Evolutionary conservation across 2,888 invertebrate species (phyloP), one percentile per base, ranked within the genome.

Genomic region (Ophion ellenae): DNA sequence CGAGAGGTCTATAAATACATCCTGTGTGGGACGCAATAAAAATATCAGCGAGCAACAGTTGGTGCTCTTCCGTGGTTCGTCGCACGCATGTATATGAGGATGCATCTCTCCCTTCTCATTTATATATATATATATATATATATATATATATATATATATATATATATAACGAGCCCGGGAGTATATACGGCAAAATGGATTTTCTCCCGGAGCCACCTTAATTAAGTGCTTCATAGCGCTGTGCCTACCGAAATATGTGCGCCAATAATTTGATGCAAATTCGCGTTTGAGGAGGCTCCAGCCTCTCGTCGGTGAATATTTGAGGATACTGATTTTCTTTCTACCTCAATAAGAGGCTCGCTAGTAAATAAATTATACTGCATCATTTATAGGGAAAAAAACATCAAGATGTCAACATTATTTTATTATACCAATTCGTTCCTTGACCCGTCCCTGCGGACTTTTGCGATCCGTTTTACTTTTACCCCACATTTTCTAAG

Each of bases 1-100:
- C 69, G 77, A 74, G 70, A 77, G 80, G 73, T 69, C 61, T 81
- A 88, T 91, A 91, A 92, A 92, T 92, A 92, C 91, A 91, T 89
- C 88, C 88, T 53, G 87, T 79, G 86, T 86, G 88, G 85, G 86
- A 86, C 83, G 90, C 88, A 91, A 92, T 90, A 91, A 92, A 91
- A 90, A 90, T 90, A 91, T 91, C 90, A 88, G 87, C 88, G 87
- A 89, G 89, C 89, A 90, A 90, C 88, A 89, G 88, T 87, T 88
- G 87, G 86, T 89, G 81, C 70, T 87, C 80, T 86, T 85, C 84
- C 86, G 86, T 80, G 79, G 86, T 87, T 81, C 84, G 85, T 84
- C 79, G 75, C 61, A 76, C 83, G 76, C 64, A 20, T 61, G 28
- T 36, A 66, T 57, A 63, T 17, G 53, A 53, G 53, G 80, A 83